phyloP scores from a whole-genome alignment of 2,797 vertebrate genomes.

The Crax fasciolata region DNA sequence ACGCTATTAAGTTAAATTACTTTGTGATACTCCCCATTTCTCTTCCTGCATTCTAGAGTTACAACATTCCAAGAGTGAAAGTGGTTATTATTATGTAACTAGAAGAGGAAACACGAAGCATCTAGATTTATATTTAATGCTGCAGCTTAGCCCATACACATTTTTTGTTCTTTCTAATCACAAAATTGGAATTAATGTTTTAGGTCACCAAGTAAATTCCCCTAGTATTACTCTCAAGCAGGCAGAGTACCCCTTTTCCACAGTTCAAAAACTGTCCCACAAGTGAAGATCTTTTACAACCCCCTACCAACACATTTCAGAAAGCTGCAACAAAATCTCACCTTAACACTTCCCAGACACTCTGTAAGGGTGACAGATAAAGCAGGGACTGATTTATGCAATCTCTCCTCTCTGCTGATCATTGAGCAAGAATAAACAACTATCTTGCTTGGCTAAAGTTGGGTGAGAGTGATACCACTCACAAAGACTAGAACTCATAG shows the following conservation, averaged over 20 bases:
- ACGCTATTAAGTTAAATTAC: not conserved
- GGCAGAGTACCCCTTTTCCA: not conserved
- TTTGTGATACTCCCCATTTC: constrained; percentile 18
- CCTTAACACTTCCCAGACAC: not conserved
- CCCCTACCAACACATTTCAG: not conserved
- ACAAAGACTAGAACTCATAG: not conserved
- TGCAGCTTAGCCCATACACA: not conserved
- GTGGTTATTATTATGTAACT: not conserved
- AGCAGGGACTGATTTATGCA: not conserved
- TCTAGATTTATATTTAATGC: not conserved
- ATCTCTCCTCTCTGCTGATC: not conserved
- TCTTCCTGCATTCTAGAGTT: not conserved
- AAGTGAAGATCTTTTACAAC: not conserved
- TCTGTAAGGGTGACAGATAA: not conserved
- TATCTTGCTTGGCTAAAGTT: not conserved
- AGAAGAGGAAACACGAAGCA: not conserved
- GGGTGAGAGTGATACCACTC: not conserved
- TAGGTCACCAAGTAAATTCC: not conserved
- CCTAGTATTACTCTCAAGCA: not conserved
- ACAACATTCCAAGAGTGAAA: constrained; percentile 5
- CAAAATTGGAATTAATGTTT: not conserved
- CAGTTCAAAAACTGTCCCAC: not conserved
- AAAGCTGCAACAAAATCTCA: not conserved
- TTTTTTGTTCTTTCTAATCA: not conserved
- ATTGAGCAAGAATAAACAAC: not conserved